A percentile compares a stretch with the other conserved stretches of the same genome.
Conservation (phyloP, 2,888 invertebrate genomes). For the Chloroclystis v-ata region DNA sequence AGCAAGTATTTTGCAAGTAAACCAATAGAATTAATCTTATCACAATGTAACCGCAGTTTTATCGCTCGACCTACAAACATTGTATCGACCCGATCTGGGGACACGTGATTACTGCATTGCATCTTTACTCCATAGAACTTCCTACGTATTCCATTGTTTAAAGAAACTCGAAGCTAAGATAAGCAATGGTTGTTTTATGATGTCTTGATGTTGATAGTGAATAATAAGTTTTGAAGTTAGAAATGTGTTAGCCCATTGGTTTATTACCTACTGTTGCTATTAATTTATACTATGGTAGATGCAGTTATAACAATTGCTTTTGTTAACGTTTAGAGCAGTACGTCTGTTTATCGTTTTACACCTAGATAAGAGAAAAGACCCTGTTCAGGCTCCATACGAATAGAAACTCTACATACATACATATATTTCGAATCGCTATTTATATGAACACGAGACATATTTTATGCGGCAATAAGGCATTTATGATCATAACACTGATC, state of each 20-base stretch:
- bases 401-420: too few species aligned
- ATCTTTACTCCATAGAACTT: constrained; percentile 11
- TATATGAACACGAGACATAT: too few species aligned
- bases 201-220: not conserved
- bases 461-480: too few species aligned
- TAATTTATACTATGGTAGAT: too few species aligned
- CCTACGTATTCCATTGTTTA: not conserved
- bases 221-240: not conserved
- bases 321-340: too few species aligned
- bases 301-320: too few species aligned
- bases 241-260: not conserved
- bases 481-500: too few species aligned
- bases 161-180: not conserved
- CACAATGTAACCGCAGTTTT: constrained; percentile 17
- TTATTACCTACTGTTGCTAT: not conserved
- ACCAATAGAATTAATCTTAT: constrained; percentile 16
- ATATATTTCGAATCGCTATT: too few species aligned
- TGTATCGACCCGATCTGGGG: constrained; percentile 25
- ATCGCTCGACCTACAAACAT: constrained; percentile 28
- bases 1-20: too few species aligned
- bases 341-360: too few species aligned
- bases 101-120: constrained; percentile 22
- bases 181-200: not conserved
- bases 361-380: too few species aligned
- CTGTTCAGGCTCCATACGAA: too few species aligned